Base-by-base conservation (phyloP, 2,888 invertebrate species). In the Trilocha varians region DNA sequence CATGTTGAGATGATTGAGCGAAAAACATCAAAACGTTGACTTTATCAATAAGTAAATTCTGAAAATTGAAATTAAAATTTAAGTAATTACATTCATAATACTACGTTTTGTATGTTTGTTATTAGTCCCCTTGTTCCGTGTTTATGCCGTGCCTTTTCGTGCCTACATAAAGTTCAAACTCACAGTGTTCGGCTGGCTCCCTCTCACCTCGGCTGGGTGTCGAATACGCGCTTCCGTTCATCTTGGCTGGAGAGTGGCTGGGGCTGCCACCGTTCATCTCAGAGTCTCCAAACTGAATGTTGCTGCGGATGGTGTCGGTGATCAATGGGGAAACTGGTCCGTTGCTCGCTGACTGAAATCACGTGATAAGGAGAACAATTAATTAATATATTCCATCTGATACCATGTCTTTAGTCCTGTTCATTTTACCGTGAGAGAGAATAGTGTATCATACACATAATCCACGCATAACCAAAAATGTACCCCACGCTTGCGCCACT, bases 241-340 rank as follows among this genome's bases (percentile, higher is more conserved):
- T 51, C 70, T 78, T 78, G 48, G 60, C 52, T 11, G 78, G 75
- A 16, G 82, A 77, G 57, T 77, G 72, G 36, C 67, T 55, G 33
- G 75, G 68, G 49, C 71, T 74, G 44, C 66, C 78, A 61, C 73
- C 78, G 63, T 79, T 80, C 63, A 66, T 62, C 48, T 71, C 70
- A 14, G 70, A 66, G 54, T 85, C 86, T 35, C 87, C 87, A 61
- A 89, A 87, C 64, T 87, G 79, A 55, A 88, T 88, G 82, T 87
- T 83, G 78, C 89, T 89, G 71, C 88, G 87, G 70, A 87, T 87
- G 49, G 87, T 87, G 73, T 89, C 87, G 52, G 88, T 89, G 62
- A 87, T 79, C 84, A 87, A 84, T 43, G 86, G 87, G 40, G 83
- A 75, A 48, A 82, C 85, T 47, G 85, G 53, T 25, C 25, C 25